These are phyloP conservation scores for Heteronetta atricapilla DNA, from an alignment of 2,113 vertebrate genomes.

Conservation along the genomic window DNA sequence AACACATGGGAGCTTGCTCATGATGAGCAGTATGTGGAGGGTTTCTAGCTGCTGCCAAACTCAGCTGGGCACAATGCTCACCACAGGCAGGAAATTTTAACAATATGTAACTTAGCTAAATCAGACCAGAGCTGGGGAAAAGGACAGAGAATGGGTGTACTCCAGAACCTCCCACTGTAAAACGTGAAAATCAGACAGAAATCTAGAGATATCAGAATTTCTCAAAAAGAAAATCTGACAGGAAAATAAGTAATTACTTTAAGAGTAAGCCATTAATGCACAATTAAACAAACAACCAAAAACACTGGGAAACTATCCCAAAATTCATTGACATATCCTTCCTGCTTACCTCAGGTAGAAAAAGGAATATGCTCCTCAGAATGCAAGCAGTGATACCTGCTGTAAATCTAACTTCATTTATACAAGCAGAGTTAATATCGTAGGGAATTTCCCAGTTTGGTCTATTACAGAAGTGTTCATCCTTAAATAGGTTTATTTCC, in stretches of 20 bases:
- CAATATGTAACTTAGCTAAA: neutral
- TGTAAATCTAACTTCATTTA: neutral
- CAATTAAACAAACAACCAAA: neutral
- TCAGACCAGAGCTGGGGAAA: neutral
- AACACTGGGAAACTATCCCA: neutral
- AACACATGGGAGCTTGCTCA: neutral
- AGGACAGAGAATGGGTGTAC: neutral
- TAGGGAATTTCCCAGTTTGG: neutral
- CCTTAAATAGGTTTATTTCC: neutral
- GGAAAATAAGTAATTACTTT: neutral
- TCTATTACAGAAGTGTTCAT: neutral
- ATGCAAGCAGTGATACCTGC: neutral
- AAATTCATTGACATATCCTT: neutral
- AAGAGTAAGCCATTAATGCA: neutral
- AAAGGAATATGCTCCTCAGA: neutral
- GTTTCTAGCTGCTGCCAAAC: neutral
- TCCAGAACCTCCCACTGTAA: neutral
- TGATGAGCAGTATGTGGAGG: neutral
- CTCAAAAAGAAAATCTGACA: neutral
- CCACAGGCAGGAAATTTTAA: neutral
- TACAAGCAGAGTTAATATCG: neutral
- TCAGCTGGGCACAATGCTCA: neutral
- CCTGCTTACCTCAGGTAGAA: too few relatives aligned
- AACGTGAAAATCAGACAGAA: neutral
- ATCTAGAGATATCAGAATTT: neutral